A percentile compares a stretch with the other conserved stretches of the same genome.
Evolutionary conservation across 2,797 vertebrate species (phyloP).

Genomic region (Eurystomus glaucurus): DNA sequence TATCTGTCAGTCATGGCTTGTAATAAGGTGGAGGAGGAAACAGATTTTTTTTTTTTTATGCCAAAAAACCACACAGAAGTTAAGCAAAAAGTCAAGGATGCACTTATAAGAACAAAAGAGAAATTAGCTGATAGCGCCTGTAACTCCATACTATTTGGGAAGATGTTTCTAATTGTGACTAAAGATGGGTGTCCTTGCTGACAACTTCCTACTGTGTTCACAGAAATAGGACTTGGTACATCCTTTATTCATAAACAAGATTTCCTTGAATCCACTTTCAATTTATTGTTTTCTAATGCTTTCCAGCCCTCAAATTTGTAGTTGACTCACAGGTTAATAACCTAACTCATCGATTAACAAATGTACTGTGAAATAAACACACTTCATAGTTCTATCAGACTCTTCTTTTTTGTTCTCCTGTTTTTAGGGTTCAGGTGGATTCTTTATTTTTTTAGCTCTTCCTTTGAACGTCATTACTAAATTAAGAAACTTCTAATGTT

Average conservation of each 20-base stretch:
- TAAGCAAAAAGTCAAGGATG: background rate
- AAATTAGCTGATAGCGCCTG: background rate
- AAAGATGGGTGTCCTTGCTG: too few species aligned
- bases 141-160: background rate
- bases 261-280: too few species aligned
- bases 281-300: too few species aligned
- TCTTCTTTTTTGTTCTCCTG: background rate
- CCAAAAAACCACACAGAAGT: background rate
- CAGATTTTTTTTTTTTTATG: too few species aligned
- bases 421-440: background rate
- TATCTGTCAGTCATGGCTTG: background rate
- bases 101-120: background rate
- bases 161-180: background rate
- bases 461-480: background rate
- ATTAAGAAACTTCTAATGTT: background rate
- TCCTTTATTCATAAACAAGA: too few species aligned
- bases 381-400: too few species aligned
- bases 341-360: too few species aligned
- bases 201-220: too few species aligned
- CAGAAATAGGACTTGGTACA: too few species aligned
- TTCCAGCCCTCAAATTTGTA: too few species aligned
- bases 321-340: too few species aligned
- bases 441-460: background rate
- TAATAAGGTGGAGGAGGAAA: background rate
- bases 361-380: too few species aligned